Evolutionary conservation across 2,113 vertebrate species (phyloP).

Genomic region (Amblyopsis rosae): DNA sequence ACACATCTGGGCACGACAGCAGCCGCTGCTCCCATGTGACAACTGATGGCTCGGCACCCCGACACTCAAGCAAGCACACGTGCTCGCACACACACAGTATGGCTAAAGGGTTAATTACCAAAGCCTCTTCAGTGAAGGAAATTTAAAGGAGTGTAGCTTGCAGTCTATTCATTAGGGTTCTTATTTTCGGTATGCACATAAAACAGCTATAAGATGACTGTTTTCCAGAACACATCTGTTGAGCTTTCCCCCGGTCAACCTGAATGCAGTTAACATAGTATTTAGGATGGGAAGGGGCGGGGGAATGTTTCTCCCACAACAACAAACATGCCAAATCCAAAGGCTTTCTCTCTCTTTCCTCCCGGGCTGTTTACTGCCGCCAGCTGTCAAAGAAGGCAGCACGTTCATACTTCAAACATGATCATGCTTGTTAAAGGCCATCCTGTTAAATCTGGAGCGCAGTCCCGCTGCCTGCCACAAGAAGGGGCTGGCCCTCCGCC

Average conservation of each 20-base stretch:
- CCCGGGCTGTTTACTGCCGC: constrained; percentile 60
- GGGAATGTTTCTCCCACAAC: constrained; percentile 54
- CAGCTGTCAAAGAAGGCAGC: constrained; percentile 69
- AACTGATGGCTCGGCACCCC: constrained; percentile 43
- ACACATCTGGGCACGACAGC: constrained; percentile 46
- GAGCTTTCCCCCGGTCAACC: constrained; percentile 54
- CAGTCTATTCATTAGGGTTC: constrained; percentile 53
- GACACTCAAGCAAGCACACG: not conserved
- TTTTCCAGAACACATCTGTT: constrained; percentile 70
- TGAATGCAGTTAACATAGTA: constrained; percentile 57
- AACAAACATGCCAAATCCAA: constrained; percentile 66
- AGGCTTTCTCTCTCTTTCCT: constrained; percentile 48
- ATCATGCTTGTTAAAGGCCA: constrained; percentile 70
- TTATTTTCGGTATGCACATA: constrained; percentile 65
- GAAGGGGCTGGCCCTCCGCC: constrained; percentile 71
- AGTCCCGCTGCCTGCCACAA: constrained; percentile 72
- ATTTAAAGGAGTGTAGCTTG: constrained; percentile 45
- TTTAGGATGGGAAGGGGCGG: constrained; percentile 30
- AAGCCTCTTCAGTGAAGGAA: constrained; percentile 40
- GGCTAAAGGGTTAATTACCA: constrained; percentile 36
- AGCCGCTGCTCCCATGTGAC: constrained; percentile 34
- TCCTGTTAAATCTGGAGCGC: constrained; percentile 68
- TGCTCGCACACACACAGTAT: constrained; percentile 3
- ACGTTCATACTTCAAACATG: constrained; percentile 70
- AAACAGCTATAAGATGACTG: constrained; percentile 63